Evolutionary conservation across 2,888 invertebrate species (phyloP), one percentile per base, ranked within the genome.

Genomic region (Osmoderma eremita): DNA sequence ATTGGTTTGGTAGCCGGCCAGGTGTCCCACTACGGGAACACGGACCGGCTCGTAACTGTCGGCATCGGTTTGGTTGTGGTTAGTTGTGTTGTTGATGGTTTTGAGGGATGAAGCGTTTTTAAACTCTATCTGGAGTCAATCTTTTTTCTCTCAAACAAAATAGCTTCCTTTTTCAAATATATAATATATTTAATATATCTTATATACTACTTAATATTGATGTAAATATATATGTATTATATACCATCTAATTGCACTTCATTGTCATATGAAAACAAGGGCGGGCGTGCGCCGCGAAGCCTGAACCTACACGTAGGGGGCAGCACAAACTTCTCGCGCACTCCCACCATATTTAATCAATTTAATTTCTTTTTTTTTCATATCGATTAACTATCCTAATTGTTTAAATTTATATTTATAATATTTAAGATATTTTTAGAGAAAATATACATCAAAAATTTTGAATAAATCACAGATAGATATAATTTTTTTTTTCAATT

Each of bases 61-160:
- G 87, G 87, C 85, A 84, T 86, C 83, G 85, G 83, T 84, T 83
- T 80, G 83, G 83, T 84, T 78, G 78, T 81, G 84, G 83, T 82
- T 81, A 81, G 81, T 83, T 83, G 83, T 79, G 73, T 78, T 75
- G 72, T 82, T 83, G 81, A 82, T 81, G 80, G 83, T 83, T 81
- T 79, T 75, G 71, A 77, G 77, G 78, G 76, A 80, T 81, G 78
- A 82, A 83, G 81, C 81, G 80, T 80, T 80, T n/a, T 30, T 69
- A 79, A 81, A 81, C 81, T 81, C 81, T 82, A 82, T 81, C 81
- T 80, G 78, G 80, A 80, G 84, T 87, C 87, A 87, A 87, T 87
- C 87, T 87, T 87, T 85, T 86, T 85, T 87, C 87, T 87, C 87
- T 87, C 87, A 84, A 86, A 86, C 86, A 86, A 86, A 86, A 85